Percentiles rank a stretch among this genome's conserved stretches.
Evolutionary conservation across 2,797 vertebrate genomes (phyloP).

Genomic region (Acestrorhynchus altus): DNA sequence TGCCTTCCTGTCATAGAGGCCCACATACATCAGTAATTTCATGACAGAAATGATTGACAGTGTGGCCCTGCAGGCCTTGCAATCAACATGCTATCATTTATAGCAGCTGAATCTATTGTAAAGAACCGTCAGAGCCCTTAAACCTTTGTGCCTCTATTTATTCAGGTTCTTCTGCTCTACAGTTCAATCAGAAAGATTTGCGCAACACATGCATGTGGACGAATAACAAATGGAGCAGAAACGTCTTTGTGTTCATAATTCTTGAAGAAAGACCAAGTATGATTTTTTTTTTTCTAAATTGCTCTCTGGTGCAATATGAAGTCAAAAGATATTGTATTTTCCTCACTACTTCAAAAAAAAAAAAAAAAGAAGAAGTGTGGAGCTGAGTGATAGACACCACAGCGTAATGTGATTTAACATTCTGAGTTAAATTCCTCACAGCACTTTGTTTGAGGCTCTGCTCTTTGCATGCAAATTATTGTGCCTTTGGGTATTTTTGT

Average conservation of each 20-base stretch:
- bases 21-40: slow-evolving; percentile 61
- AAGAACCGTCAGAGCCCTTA: not conserved
- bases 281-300: not conserved
- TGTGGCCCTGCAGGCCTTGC: slow-evolving; percentile 51
- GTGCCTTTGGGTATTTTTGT: slow-evolving; percentile 9
- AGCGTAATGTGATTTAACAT: not conserved
- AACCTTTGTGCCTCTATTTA: not conserved
- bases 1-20: slow-evolving; percentile 57
- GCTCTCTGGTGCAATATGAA: not conserved
- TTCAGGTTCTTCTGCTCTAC: not conserved
- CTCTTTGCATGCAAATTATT: slow-evolving; percentile 14
- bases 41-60: slow-evolving; percentile 67
- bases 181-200: not conserved
- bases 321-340: not conserved
- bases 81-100: slow-evolving; percentile 20
- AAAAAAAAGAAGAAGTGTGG: not conserved
- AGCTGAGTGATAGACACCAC: not conserved
- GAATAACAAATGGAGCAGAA: not conserved
- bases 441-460: slow-evolving; percentile 15
- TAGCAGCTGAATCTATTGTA: slow-evolving; percentile 36
- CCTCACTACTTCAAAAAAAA: not conserved
- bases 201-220: not conserved
- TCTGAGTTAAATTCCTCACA: slow-evolving; percentile 9
- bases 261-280: not conserved
- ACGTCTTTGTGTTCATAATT: not conserved